phyloP scores from a whole-genome alignment of 2,113 vertebrate species.

The Ophiodon elongatus region DNA sequence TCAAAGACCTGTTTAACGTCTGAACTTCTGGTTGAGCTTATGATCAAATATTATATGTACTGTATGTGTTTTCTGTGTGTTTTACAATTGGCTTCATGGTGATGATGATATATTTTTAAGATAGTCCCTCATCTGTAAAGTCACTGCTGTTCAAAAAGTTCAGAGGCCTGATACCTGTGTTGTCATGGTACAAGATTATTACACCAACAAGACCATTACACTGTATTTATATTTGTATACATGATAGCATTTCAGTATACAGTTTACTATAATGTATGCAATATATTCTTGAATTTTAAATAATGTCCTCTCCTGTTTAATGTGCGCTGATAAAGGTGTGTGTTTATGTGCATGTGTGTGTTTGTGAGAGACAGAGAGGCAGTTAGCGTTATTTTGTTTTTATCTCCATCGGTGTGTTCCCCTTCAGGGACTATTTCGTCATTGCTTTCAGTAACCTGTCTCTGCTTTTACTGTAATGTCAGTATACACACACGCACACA shows the following conservation, averaged over 20 bases:
- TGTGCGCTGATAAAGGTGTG: background rate
- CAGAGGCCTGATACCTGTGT: background rate
- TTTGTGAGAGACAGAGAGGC: background rate
- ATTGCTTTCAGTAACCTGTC: slow-evolving; percentile 60
- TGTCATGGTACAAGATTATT: slow-evolving; percentile 19
- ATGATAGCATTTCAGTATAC: slow-evolving; percentile 50
- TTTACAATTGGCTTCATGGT: background rate
- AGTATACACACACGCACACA: slow-evolving; percentile 56
- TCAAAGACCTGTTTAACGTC: background rate
- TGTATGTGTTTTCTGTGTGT: slow-evolving; percentile 31
- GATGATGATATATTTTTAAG: slow-evolving; percentile 2
- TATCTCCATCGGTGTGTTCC: slow-evolving; percentile 38
- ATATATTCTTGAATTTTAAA: slow-evolving; percentile 59
- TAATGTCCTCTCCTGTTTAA: slow-evolving; percentile 28
- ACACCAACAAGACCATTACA: slow-evolving; percentile 48
- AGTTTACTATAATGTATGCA: slow-evolving; percentile 49
- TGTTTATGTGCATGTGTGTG: background rate
- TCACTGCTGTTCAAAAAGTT: slow-evolving; percentile 9
- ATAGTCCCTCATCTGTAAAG: slow-evolving; percentile 4
- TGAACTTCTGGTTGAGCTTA: background rate
- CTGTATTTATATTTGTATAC: slow-evolving; percentile 53
- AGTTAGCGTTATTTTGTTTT: slow-evolving; percentile 1
- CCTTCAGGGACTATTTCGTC: slow-evolving; percentile 54
- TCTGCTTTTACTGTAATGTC: slow-evolving; percentile 78
- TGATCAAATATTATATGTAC: background rate